phyloP scores from a whole-genome alignment of 2,888 invertebrate species.

The Pseudolycoriella hygida region DNA sequence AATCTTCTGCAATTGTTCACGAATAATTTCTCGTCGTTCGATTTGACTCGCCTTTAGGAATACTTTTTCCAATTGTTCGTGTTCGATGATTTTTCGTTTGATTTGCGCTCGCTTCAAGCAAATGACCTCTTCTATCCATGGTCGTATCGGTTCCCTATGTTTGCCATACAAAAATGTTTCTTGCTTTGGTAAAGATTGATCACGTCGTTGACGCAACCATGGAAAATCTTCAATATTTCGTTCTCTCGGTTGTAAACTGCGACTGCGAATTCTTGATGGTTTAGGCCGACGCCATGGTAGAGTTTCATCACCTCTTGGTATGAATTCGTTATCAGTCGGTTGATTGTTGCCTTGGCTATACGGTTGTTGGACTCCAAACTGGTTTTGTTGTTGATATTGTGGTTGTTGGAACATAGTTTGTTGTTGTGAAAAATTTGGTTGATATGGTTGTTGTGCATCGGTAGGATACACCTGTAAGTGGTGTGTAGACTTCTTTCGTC shows the following conservation, averaged over 20 bases:
- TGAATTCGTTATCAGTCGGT: not conserved
- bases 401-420: conserved; percentile 3
- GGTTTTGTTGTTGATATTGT: conserved; percentile 4
- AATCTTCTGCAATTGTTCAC: conserved; percentile 31
- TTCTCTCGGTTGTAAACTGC: conserved; percentile 25
- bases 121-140: conserved; percentile 48
- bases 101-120: conserved; percentile 32
- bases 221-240: conserved; percentile 18
- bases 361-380: conserved; percentile 2
- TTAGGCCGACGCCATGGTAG: conserved; percentile 34
- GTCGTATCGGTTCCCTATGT: conserved; percentile 23
- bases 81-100: conserved; percentile 24
- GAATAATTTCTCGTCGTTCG: conserved; percentile 33
- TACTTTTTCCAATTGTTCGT: conserved; percentile 29
- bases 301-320: conserved; percentile 33
- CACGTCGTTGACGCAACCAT: conserved; percentile 26
- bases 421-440: conserved; percentile 2
- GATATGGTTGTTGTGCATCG: conserved; percentile 8
- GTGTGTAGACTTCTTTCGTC: conserved; percentile 13
- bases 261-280: conserved; percentile 23
- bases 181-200: conserved; percentile 31
- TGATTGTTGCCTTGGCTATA: not conserved
- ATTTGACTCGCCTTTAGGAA: conserved; percentile 39
- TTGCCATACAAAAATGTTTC: conserved; percentile 23
- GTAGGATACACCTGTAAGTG: conserved; percentile 9